A percentile compares a stretch with the other conserved stretches of the same genome.
Evolutionary conservation across 2,797 vertebrate genomes (phyloP).

Genomic region (Botia kubotai): DNA sequence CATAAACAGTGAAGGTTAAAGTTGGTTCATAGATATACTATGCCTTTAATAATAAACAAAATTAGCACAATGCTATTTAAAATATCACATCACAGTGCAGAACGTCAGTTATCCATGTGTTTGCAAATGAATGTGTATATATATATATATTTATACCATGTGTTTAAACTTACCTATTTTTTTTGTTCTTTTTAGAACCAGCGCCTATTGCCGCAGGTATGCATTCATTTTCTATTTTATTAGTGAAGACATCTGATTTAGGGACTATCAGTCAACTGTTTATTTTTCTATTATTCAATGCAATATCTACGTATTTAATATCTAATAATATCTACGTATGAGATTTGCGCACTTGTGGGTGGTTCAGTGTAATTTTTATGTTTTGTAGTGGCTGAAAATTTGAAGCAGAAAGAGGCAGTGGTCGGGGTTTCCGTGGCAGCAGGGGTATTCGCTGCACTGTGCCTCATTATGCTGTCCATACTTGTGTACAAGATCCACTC

Average conservation of each 20-base stretch:
- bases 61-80: too few species aligned
- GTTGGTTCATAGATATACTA: too few species aligned
- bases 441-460: constrained; percentile 61
- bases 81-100: too few species aligned
- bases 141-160: not conserved
- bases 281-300: not conserved
- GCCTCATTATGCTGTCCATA: constrained; percentile 61
- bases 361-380: not conserved
- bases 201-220: constrained; percentile 61
- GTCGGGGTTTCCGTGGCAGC: constrained; percentile 64
- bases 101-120: too few species aligned
- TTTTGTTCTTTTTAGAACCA: constrained; percentile 34
- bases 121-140: not conserved
- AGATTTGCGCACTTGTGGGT: not conserved
- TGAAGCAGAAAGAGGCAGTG: constrained; percentile 1
- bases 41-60: too few species aligned
- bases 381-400: constrained; percentile 50
- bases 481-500: constrained; percentile 56
- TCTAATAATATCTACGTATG: not conserved
- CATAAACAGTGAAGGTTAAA: too few species aligned
- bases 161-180: not conserved
- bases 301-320: too few species aligned
- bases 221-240: constrained; percentile 21
- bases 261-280: not conserved
- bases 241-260: not conserved